phyloP scores from a whole-genome alignment of 2,113 vertebrate genomes.

The Protobothrops flavoviridis region DNA sequence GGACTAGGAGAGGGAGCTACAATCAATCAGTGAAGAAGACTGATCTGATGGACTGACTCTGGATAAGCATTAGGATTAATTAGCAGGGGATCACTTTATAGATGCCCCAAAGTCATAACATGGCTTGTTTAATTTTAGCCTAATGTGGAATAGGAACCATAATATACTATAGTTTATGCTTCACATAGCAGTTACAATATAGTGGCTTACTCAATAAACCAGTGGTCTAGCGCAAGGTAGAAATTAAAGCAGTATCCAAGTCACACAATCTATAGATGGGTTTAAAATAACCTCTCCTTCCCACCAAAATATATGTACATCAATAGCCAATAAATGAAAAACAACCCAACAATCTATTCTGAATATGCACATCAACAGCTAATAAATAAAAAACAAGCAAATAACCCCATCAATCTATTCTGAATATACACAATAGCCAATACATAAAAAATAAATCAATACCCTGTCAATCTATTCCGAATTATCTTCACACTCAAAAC shows the following conservation, averaged over 20 bases:
- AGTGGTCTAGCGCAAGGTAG: neutral
- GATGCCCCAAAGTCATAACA: neutral
- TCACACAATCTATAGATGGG: neutral
- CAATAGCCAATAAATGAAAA: neutral
- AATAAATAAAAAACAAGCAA: neutral
- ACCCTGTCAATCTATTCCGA: slow-evolving; percentile 93
- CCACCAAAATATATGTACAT: neutral
- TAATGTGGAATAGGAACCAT: neutral
- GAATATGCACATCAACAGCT: neutral
- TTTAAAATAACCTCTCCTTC: neutral
- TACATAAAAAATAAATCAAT: slow-evolving; percentile 29
- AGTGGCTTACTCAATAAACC: neutral
- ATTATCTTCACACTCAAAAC: slow-evolving; percentile 89
- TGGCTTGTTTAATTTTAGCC: neutral
- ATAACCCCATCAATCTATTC: neutral
- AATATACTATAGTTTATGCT: neutral
- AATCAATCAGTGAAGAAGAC: too few species aligned
- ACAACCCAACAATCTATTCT: neutral
- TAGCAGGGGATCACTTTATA: neutral
- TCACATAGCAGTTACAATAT: neutral
- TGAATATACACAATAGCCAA: neutral
- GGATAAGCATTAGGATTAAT: neutral
- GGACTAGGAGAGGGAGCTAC: neutral
- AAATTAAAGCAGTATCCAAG: neutral
- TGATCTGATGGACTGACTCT: neutral